A percentile compares a stretch with the other conserved stretches of the same genome.
phyloP scores from a whole-genome alignment of 2,797 vertebrate species.

The Neosalanx taihuensis region DNA sequence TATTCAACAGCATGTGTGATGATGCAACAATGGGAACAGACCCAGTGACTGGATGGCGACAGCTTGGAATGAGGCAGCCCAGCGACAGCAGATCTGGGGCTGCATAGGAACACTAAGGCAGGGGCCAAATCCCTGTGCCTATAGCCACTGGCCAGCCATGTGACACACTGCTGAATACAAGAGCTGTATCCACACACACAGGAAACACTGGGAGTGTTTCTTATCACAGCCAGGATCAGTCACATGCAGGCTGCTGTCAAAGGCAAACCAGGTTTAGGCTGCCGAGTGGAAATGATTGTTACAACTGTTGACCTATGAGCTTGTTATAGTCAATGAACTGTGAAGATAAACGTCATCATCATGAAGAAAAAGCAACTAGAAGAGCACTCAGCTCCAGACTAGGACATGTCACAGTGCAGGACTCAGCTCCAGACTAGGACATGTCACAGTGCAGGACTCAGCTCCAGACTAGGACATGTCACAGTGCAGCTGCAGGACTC shows the following conservation, averaged over 20 bases:
- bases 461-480: neutral
- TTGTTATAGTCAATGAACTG: neutral
- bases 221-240: slow-evolving; percentile 2
- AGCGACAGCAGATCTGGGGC: slow-evolving; percentile 38
- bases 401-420: neutral
- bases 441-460: slow-evolving; percentile 14
- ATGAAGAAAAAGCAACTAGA: neutral
- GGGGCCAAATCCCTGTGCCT: slow-evolving; percentile 36
- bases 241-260: slow-evolving; percentile 8
- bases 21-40: slow-evolving; percentile 5
- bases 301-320: neutral
- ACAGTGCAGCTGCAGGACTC: neutral
- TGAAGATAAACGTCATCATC: neutral
- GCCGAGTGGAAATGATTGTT: neutral
- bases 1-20: neutral
- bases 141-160: slow-evolving; percentile 40
- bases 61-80: slow-evolving; percentile 31
- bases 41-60: slow-evolving; percentile 12
- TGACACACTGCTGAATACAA: slow-evolving; percentile 35
- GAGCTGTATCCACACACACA: slow-evolving; percentile 14
- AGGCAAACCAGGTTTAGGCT: neutral
- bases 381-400: neutral
- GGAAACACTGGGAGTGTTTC: slow-evolving; percentile 12
- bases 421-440: too few relatives aligned
- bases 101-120: slow-evolving; percentile 43